phyloP scores from a whole-genome alignment of 2,888 invertebrate genomes.

The Drosophila buzzatii region DNA sequence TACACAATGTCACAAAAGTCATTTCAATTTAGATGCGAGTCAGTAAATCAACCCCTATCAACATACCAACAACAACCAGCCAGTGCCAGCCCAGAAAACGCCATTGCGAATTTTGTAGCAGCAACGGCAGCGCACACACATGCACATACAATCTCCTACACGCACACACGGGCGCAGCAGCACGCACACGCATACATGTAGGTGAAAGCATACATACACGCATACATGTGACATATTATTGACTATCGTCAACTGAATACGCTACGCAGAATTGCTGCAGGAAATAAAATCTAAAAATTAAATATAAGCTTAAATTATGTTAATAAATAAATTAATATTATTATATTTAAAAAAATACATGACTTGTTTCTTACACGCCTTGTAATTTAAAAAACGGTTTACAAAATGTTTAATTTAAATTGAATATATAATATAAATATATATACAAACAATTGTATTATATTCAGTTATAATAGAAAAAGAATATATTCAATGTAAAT shows the following conservation, averaged over 20 bases:
- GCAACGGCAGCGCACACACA: slow-evolving; percentile 28
- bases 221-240: slow-evolving; percentile 36
- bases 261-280: slow-evolving; percentile 2
- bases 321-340: too few relatives aligned
- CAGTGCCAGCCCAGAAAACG: slow-evolving; percentile 68
- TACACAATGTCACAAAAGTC: slow-evolving; percentile 82
- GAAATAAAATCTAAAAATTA: not conserved
- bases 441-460: too few relatives aligned
- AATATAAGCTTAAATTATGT: not conserved
- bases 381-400: too few relatives aligned
- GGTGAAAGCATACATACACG: slow-evolving; percentile 7
- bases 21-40: slow-evolving; percentile 85
- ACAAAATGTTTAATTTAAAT: too few relatives aligned
- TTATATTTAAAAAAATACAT: too few relatives aligned
- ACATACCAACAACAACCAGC: slow-evolving; percentile 76
- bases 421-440: too few relatives aligned
- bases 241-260: slow-evolving; percentile 14
- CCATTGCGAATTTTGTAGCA: slow-evolving; percentile 65
- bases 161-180: slow-evolving; percentile 6
- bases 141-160: slow-evolving; percentile 21
- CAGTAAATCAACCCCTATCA: slow-evolving; percentile 85
- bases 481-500: too few relatives aligned
- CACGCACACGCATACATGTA: not conserved
- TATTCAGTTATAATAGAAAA: too few relatives aligned
- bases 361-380: too few relatives aligned